Evolutionary conservation across 2,797 vertebrate genomes (phyloP).

Genomic region (Rhinatrema bivittatum): DNA sequence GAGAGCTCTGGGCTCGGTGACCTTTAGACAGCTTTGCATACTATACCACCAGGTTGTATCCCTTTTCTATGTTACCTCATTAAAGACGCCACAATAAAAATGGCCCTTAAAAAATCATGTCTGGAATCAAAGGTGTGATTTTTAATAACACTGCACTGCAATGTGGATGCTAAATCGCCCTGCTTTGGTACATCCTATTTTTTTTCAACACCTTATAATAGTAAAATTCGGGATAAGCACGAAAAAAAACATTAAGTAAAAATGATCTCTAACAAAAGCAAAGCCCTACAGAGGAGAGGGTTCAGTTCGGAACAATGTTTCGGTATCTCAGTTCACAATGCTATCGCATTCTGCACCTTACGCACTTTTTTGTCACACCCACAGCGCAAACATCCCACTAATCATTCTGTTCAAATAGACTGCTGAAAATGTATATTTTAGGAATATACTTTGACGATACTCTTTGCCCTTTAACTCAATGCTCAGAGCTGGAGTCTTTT

Average conservation of each 20-base stretch:
- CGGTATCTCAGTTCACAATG: slow-evolving; percentile 40
- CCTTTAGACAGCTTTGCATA: too few species aligned
- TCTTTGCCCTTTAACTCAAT: neutral
- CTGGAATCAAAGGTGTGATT: too few species aligned
- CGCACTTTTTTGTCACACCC: slow-evolving; percentile 51
- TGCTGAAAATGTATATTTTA: slow-evolving; percentile 23
- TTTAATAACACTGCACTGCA: too few species aligned
- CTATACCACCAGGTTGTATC: too few species aligned
- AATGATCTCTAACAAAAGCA: slow-evolving; percentile 5
- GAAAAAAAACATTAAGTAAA: neutral
- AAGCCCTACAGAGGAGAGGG: slow-evolving; percentile 24
- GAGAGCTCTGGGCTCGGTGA: too few species aligned
- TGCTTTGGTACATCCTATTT: too few species aligned
- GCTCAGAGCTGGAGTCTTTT: too few species aligned
- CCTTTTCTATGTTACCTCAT: too few species aligned
- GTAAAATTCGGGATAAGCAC: neutral
- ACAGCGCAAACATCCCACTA: slow-evolving; percentile 48
- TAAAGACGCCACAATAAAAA: too few species aligned
- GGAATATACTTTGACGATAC: slow-evolving; percentile 8
- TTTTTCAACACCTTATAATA: too few species aligned
- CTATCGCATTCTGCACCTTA: slow-evolving; percentile 43
- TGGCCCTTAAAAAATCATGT: too few species aligned
- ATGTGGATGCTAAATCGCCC: too few species aligned
- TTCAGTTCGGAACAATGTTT: slow-evolving; percentile 40
- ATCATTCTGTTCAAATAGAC: slow-evolving; percentile 42